Conservation (phyloP, 2,113 vertebrate genomes). For the Melanerpes formicivorus region DNA sequence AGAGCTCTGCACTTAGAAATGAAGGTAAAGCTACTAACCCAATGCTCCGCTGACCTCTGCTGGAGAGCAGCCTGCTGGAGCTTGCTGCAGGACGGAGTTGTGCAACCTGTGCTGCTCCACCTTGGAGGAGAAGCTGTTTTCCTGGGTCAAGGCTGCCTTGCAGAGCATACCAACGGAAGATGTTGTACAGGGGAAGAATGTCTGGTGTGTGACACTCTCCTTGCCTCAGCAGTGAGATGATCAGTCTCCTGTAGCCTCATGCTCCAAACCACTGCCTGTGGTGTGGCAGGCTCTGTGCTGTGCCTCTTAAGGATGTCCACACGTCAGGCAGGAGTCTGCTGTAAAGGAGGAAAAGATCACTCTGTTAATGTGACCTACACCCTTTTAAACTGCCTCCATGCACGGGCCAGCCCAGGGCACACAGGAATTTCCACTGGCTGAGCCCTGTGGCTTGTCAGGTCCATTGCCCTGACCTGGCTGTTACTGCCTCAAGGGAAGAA, state of each 20-base stretch:
- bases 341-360: not conserved
- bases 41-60: constrained; percentile 75
- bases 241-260: not conserved
- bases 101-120: not conserved
- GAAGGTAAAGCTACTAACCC: not conserved
- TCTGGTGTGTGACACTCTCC: not conserved
- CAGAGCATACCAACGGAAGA: not conserved
- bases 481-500: not conserved
- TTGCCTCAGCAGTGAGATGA: not conserved
- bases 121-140: not conserved
- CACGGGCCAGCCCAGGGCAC: not conserved
- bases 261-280: not conserved
- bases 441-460: not conserved
- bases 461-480: not conserved
- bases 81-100: not conserved
- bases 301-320: not conserved
- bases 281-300: not conserved
- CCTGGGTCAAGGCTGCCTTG: not conserved
- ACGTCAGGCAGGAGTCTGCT: not conserved
- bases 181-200: not conserved
- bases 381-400: not conserved
- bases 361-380: not conserved
- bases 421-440: not conserved
- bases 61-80: constrained; percentile 34
- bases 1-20: not conserved